A percentile compares a stretch with the other conserved stretches of the same genome.
These are phyloP conservation scores for Psilopsiagon aurifrons DNA, from an alignment of 2,113 vertebrate species.

Conservation along the genomic window DNA sequence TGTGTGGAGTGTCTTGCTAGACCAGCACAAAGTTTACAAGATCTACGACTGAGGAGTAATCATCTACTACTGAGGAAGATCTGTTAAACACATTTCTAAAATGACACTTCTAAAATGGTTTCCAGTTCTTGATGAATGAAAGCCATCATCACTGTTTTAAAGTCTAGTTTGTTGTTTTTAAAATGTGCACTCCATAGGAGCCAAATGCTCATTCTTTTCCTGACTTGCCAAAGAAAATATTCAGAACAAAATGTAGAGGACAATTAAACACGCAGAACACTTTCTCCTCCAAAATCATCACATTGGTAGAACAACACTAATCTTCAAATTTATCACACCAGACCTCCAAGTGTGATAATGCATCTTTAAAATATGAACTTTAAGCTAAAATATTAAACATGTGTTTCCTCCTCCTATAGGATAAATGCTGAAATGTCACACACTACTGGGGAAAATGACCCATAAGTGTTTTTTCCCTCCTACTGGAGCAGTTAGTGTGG, in stretches of 20 bases:
- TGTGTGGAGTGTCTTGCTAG: background rate
- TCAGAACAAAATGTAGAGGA: background rate
- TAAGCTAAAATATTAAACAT: constrained; percentile 75
- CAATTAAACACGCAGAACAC: constrained; percentile 36
- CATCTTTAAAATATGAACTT: constrained; percentile 74
- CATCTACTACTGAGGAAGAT: constrained; percentile 12
- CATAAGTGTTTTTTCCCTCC: constrained; percentile 72
- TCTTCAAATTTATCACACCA: constrained; percentile 66
- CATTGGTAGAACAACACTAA: constrained; percentile 38
- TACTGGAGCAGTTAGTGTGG: constrained; percentile 79
- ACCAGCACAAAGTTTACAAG: constrained; percentile 11
- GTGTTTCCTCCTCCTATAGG: constrained; percentile 58
- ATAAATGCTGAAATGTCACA: constrained; percentile 73
- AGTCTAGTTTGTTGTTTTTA: constrained; percentile 21
- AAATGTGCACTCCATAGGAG: constrained; percentile 10
- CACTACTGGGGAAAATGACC: constrained; percentile 78
- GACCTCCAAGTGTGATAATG: constrained; percentile 71
- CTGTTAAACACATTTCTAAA: constrained; percentile 27
- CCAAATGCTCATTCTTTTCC: constrained; percentile 5
- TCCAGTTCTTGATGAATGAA: constrained; percentile 41
- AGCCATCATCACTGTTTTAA: background rate
- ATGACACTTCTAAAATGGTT: constrained; percentile 25
- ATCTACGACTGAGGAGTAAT: background rate
- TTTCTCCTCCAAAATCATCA: constrained; percentile 46
- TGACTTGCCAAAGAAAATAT: background rate